Conservation (phyloP, 2,888 invertebrate genomes). For the Drosophila yooni region DNA sequence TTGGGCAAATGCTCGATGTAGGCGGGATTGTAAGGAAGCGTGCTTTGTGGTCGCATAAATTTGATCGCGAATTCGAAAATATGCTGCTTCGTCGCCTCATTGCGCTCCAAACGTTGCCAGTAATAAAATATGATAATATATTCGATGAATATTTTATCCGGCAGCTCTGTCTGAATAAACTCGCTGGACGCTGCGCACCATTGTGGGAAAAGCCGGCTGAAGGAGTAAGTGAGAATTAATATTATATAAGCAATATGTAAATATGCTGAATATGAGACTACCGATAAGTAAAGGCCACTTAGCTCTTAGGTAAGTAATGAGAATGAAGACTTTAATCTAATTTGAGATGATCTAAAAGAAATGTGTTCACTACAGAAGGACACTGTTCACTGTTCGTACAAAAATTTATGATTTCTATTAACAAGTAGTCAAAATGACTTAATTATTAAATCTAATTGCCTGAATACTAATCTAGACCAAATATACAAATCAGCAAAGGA, state of each 20-base stretch:
- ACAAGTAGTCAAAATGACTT: background rate
- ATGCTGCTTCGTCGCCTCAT: constrained; percentile 50
- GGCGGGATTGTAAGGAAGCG: constrained; percentile 53
- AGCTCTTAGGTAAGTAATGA: background rate
- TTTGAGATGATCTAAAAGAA: background rate
- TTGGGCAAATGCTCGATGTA: constrained; percentile 69
- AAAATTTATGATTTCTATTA: background rate
- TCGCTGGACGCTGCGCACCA: constrained; percentile 47
- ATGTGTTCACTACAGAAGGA: background rate
- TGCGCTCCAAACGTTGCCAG: constrained; percentile 68
- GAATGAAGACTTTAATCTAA: background rate
- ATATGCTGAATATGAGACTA: background rate
- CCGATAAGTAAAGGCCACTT: background rate
- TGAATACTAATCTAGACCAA: background rate
- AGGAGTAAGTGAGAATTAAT: constrained; percentile 3
- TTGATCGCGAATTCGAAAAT: constrained; percentile 67
- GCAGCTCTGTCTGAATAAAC: constrained; percentile 64
- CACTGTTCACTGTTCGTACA: background rate
- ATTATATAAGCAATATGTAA: background rate
- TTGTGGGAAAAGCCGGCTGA: constrained; percentile 65
- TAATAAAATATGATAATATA: constrained; percentile 77
- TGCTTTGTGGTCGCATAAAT: constrained; percentile 73
- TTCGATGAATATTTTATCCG: constrained; percentile 73
- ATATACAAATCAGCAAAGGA: background rate
- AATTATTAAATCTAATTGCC: background rate